These are phyloP conservation scores for Dastarcus helophoroides DNA, from an alignment of 2,888 invertebrate species.

Conservation along the genomic window DNA sequence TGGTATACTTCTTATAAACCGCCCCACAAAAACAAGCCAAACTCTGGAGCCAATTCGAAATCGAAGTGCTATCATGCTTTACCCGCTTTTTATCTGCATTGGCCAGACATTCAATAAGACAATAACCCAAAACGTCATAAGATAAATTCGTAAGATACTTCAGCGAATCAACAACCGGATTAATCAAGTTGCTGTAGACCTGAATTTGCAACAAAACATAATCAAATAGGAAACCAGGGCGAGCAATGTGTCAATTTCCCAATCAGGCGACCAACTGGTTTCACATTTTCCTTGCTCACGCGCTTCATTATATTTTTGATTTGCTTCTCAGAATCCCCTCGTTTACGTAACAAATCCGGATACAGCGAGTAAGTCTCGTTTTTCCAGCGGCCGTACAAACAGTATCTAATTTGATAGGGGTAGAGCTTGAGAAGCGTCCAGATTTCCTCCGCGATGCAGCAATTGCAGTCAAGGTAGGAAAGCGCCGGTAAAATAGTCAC, in stretches of 20 bases:
- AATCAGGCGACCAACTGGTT: slow-evolving; percentile 88
- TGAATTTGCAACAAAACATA: slow-evolving; percentile 50
- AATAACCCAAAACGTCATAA: slow-evolving; percentile 92
- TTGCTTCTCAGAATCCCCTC: slow-evolving; percentile 79
- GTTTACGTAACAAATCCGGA: slow-evolving; percentile 70
- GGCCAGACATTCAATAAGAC: slow-evolving; percentile 85
- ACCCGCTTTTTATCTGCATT: slow-evolving; percentile 63
- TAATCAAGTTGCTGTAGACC: slow-evolving; percentile 36
- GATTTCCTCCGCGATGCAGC: slow-evolving; percentile 91
- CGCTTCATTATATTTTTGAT: slow-evolving; percentile 95
- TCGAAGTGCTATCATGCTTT: slow-evolving; percentile 82
- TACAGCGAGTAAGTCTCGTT: slow-evolving; percentile 75
- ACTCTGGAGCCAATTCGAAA: slow-evolving; percentile 90
- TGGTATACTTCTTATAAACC: slow-evolving; percentile 93
- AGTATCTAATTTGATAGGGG: slow-evolving; percentile 74
- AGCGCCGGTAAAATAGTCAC: slow-evolving; percentile 82
- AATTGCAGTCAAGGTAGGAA: slow-evolving; percentile 86
- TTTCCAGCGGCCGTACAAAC: slow-evolving; percentile 94
- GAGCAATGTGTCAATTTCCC: slow-evolving; percentile 96
- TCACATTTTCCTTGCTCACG: slow-evolving; percentile 96
- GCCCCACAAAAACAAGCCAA: slow-evolving; percentile 92
- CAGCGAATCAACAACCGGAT: slow-evolving; percentile 93
- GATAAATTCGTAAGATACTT: slow-evolving; percentile 92
- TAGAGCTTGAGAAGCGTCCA: slow-evolving; percentile 81
- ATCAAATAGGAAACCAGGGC: slow-evolving; percentile 91